Base-by-base conservation (phyloP, 2,888 invertebrate genomes). In the Thymelicus acteon region DNA sequence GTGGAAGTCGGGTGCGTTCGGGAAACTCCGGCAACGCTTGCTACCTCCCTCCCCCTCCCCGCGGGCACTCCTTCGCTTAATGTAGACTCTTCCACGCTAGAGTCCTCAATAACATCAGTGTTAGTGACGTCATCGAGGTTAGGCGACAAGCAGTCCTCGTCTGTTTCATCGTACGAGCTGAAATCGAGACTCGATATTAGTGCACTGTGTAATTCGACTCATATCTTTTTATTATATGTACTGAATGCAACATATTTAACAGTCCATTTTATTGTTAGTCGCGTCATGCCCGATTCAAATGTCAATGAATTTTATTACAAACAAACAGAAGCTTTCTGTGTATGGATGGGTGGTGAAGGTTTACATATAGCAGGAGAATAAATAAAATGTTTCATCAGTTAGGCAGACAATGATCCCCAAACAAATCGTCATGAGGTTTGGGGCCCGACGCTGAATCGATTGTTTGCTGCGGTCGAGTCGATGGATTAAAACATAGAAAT, bases 141-240 rank as follows among this genome's bases (percentile, higher is more conserved):
- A 75, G 96, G 96, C 73, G 96, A 96, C 74, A 96, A 92, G 76
- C 95, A 94, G 84, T 96, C 96, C 74, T 96, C 96, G 77, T 95
- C 95, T 58, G 95, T 95, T 86, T 95, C 95, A 95, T 95, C 95
- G 95, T 95, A 95, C 85, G 95, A 95, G 95, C 95, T 95, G 94
- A 60, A 95, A 90, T 71, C 8, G 64, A 44, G 31, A 68, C 12
- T 15, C 5, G 1, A 44, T 31, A 24, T 60, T 19, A 63, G 61
- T 63, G 75, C 66, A 61, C 48, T 57, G 61, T 69, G 40, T 8
- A 44, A 61, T 31, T 39, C 12, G 7, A 39, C 2, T 13, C 12
- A 12, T 67, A 60, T 65, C 60, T 65, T 10, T 72, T 13, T 67
- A 77, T 75, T 79, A 85, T 90, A 91, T 91, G 91, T 90, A 91